phyloP scores from a whole-genome alignment of 1,140 invertebrate genomes.

The Leucophenga varia region DNA sequence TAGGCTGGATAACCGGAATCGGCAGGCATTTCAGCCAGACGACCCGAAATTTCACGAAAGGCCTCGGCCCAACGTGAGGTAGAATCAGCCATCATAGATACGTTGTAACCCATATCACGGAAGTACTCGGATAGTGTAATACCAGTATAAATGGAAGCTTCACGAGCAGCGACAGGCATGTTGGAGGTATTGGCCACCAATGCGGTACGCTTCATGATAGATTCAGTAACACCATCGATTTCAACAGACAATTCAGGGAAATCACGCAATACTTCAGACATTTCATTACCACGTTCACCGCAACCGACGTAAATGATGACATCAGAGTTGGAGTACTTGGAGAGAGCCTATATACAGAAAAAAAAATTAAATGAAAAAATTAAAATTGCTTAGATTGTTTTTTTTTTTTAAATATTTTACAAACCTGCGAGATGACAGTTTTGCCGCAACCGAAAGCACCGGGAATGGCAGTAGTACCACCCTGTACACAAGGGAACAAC shows the following conservation, averaged over 20 bases:
- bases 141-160: conserved; percentile 97
- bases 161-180: conserved; percentile 99
- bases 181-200: conserved; percentile 99
- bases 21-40: conserved; percentile 99
- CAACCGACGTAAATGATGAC: conserved; percentile 99
- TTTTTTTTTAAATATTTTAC: not conserved
- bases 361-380: conserved; percentile 81
- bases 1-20: conserved; percentile 99
- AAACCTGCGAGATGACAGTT: conserved; percentile 82
- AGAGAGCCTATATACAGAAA: conserved; percentile 83
- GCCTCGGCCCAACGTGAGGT: conserved; percentile 99
- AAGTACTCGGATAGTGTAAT: conserved; percentile 99
- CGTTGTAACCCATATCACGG: conserved; percentile 99
- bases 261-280: conserved; percentile 92
- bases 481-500: conserved; percentile 98
- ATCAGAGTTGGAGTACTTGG: conserved; percentile 99
- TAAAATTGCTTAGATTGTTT: conserved; percentile 2
- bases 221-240: conserved; percentile 94
- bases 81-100: conserved; percentile 99
- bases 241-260: conserved; percentile 98
- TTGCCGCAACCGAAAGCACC: conserved; percentile 93
- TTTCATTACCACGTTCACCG: conserved; percentile 91
- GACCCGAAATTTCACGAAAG: conserved; percentile 99
- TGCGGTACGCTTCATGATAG: conserved; percentile 99
- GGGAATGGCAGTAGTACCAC: conserved; percentile 99